Conservation (phyloP, 2,797 vertebrate genomes). For the Cryptoprocta ferox region DNA sequence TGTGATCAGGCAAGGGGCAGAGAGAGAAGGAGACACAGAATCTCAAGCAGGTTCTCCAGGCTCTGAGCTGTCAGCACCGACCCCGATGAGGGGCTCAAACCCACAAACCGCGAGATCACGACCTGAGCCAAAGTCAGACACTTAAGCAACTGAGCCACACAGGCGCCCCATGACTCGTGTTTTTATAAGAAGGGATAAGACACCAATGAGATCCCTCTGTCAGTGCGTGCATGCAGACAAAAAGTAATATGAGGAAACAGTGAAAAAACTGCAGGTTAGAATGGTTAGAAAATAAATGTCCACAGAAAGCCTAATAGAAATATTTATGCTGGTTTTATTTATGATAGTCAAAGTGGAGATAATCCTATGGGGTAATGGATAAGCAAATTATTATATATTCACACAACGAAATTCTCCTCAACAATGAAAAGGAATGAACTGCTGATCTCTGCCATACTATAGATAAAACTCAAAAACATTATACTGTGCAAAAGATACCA, state of each 20-base stretch:
- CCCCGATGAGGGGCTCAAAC: too few relatives aligned
- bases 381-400: neutral
- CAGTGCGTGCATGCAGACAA: neutral
- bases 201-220: neutral
- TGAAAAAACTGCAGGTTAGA: neutral
- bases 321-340: neutral
- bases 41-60: too few relatives aligned
- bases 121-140: too few relatives aligned
- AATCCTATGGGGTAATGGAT: neutral
- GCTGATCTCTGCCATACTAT: neutral
- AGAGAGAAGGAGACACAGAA: too few relatives aligned
- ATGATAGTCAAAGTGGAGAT: neutral
- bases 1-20: too few relatives aligned
- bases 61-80: too few relatives aligned
- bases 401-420: neutral
- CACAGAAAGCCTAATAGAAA: neutral
- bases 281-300: neutral
- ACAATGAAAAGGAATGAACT: neutral
- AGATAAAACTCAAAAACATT: neutral
- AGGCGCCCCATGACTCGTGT: neutral
- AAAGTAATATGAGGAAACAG: neutral
- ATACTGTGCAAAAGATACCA: neutral
- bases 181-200: neutral
- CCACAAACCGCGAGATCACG: too few relatives aligned
- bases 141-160: too few relatives aligned